Evolutionary conservation across 2,797 vertebrate genomes (phyloP), one percentile per base, ranked within the genome.

Genomic region (Argentina silus): DNA sequence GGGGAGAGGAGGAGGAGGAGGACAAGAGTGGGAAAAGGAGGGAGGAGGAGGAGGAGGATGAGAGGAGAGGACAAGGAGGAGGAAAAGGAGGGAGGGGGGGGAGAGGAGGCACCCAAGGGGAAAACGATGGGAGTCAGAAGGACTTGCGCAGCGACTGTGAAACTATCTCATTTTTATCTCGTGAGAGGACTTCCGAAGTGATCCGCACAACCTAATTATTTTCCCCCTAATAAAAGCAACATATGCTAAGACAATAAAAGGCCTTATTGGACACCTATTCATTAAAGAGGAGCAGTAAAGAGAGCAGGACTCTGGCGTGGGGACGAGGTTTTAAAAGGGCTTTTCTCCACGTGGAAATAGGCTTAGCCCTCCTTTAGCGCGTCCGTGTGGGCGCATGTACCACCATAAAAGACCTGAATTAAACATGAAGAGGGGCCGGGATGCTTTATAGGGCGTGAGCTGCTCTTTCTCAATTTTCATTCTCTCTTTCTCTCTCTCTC

Each of bases 241-340:
- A 99, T 98, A 99, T 99, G 97, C 97, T 97, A 96, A 97, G 96
- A 97, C 96, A 98, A 98, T 98, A 98, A 97, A 98, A 97, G 92
- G 93, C 96, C 97, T 98, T 97, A 98, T 99, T 98, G 96, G 94
- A 96, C 91, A 91, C 95, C 95, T 96, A 95, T 95, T 95, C 95
- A 95, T 95, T 97, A 96, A 96, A 95, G 93, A 93, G 89, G 88
- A 90, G 93, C 92, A 90, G 94, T 92, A 93, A 95, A 94, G 93
- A 87, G 84, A 87, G 85, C 86, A 83, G 84, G 89, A 91, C 89
- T 93, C 88, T 86, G 88, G 93, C 85, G 85, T 82, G 74, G 81
- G 90, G 91, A 93, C 91, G 86, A 92, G 91, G 90, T 94, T 90
- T 94, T 92, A 92, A 94, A 93, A 85, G 88, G 89, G 87, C 85